A percentile compares a stretch with the other conserved stretches of the same genome.
These are phyloP conservation scores for Urocolius indicus DNA, from an alignment of 2,113 vertebrate species.

Conservation along the genomic window DNA sequence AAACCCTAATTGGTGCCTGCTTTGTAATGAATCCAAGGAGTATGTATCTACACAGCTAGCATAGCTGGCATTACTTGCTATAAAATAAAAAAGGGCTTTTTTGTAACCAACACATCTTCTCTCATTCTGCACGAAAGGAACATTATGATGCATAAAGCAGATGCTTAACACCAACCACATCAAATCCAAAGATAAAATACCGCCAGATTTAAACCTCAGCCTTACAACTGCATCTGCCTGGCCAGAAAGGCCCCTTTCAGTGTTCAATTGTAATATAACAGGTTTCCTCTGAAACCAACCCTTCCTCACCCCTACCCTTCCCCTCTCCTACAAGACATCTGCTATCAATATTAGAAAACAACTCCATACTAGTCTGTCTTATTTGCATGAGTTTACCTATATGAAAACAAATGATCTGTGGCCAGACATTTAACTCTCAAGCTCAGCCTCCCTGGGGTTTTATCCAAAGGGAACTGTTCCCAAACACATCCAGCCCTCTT, in stretches of 20 bases:
- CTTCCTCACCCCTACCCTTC: not conserved
- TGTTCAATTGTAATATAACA: not conserved
- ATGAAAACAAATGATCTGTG: not conserved
- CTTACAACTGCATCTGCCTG: not conserved
- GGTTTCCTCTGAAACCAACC: not conserved
- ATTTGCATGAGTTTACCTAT: not conserved
- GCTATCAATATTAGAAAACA: not conserved
- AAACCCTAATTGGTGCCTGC: not conserved
- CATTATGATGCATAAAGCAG: not conserved
- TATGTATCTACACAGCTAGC: not conserved
- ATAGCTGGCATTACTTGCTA: not conserved
- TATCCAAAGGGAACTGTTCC: not conserved
- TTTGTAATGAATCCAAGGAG: not conserved
- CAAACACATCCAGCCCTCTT: not conserved
- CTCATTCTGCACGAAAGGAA: not conserved
- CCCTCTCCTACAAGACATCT: not conserved
- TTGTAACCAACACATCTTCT: not conserved
- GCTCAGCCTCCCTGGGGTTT: not conserved
- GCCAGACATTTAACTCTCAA: not conserved
- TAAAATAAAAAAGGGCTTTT: not conserved
- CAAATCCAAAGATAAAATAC: not conserved
- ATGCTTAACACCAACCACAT: not conserved
- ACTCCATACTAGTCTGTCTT: not conserved
- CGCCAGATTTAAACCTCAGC: not conserved
- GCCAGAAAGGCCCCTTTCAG: not conserved